Evolutionary conservation across 1,140 invertebrate species (phyloP), one percentile per base, ranked within the genome.

Genomic region (Oncopeltus fasciatus): DNA sequence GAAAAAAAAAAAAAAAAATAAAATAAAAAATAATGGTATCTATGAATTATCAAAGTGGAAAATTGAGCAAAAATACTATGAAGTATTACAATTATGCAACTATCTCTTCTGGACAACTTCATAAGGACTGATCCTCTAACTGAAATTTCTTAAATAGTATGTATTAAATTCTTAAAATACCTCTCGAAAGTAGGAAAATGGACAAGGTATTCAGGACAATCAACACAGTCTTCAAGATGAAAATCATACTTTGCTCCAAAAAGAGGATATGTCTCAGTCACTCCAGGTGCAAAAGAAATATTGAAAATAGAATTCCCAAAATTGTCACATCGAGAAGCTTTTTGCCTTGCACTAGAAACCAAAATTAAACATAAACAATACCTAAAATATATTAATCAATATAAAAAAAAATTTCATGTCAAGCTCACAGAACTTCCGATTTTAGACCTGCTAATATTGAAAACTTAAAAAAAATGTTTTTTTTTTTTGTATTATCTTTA

Each of bases 161-260:
- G n/a, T n/a, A n/a, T n/a, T n/a, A n/a, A n/a, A n/a, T 63, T 21
- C 5, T 14, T 16, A 38, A 62, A 57, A 62, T 33, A 69, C 67
- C 63, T 88, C 65, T 84, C 76, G 60, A 99, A 78, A 4, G 85
- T 78, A 26, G 91, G 88, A 74, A 98, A 90, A 75, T 98, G 85
- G 16, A 98, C 94, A 28, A 99, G 77, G 78, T 98, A 99, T 74
- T 99, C 96, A 26, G 96, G 96, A 77, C 96, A 99, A 73, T 99
- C 85, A 0, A 99, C 95, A 16, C 95, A 92, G 46, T 89, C 93
- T 71, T 98, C 92, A 57, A 99, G 75, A 71, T 92, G 83, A 73
- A 99, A 99, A 74, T 95, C 83, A 77, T 99, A 98, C 74, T 94
- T 92, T 31, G 88, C 92, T 46, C 96, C 96, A 80, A 99, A 99